Evolutionary conservation across 1,140 invertebrate species (phyloP).

Genomic region (Brachionus rubens): DNA sequence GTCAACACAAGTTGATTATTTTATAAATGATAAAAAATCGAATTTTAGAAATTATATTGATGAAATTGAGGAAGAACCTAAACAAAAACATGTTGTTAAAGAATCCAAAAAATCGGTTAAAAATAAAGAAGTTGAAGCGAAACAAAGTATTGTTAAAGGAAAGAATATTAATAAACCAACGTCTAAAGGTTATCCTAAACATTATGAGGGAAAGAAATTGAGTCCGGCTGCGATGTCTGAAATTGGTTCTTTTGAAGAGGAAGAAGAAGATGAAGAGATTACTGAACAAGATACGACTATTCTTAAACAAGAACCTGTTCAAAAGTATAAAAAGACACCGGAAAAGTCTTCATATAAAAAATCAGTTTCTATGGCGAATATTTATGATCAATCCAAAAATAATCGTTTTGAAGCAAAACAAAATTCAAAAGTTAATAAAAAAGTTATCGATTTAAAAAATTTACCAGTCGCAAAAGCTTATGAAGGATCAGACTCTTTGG

Average conservation of each 20-base stretch:
- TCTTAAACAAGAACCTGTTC: background rate
- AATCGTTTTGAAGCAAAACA: background rate
- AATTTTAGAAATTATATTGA: conserved; percentile 19
- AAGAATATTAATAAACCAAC: no score
- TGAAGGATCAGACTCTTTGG: conserved; percentile 27
- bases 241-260: no score
- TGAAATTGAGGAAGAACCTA: background rate
- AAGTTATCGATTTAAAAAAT: conserved; percentile 3
- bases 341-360: background rate
- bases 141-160: no score
- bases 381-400: background rate
- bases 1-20: background rate
- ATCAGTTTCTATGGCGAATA: conserved; percentile 16
- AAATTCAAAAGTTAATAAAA: background rate
- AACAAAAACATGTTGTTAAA: background rate
- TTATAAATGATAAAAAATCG: background rate
- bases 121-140: background rate
- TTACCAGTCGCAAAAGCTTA: conserved; percentile 11
- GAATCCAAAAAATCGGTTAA: background rate
- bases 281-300: background rate
- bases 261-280: background rate
- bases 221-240: no score
- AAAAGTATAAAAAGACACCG: background rate
- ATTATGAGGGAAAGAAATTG: no score
- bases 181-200: no score